Evolutionary conservation across 2,113 vertebrate genomes (phyloP), one percentile per base, ranked within the genome.

Genomic region (Noctilio leporinus): DNA sequence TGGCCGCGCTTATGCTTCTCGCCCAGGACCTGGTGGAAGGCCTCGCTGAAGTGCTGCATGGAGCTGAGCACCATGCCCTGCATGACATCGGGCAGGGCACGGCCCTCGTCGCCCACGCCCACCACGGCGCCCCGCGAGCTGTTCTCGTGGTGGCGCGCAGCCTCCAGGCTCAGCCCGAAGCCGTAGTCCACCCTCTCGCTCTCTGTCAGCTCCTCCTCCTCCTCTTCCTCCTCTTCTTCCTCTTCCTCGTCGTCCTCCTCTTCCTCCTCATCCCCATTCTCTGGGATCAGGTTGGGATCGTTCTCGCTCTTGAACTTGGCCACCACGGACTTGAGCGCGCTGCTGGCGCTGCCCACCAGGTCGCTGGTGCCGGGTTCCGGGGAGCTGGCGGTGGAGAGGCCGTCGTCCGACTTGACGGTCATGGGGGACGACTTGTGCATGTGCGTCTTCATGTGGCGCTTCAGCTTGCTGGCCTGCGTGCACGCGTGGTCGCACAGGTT

Each of bases 371-470:
- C 99, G 0, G 99, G 99, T 98, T 99, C 99, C 0, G 99, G 99
- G 89, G 99, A 99, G 97, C 99, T 99, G 96, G 99, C 99, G 0
- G 99, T 98, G 51, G 99, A 99, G 86, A 99, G 99, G 75, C 99
- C 99, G 0, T 99, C 99, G 5, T 99, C 99, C 0, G 99, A 99
- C 98, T 99, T 99, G 95, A 99, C 99, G 0, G 99, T 99, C 98
- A 99, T 99, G 81, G 99, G 99, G 28, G 99, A 99, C 3, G 99
- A 99, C 98, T 99, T 99, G 99, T 99, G 99, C 99, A 99, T 99
- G 98, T 99, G 99, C 19, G 99, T 99, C 98, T 99, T 99, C 99
- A 99, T 99, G 99, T 99, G 99, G 96, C 99, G 99, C 98, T 99
- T 99, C 92, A 99, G 98, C 98, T 99, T 99, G 98, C 99, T 99